Percentiles rank a stretch among this genome's conserved stretches.
These are phyloP conservation scores for Eucriotettix oculatus DNA, from an alignment of 2,888 invertebrate species.

Conservation along the genomic window DNA sequence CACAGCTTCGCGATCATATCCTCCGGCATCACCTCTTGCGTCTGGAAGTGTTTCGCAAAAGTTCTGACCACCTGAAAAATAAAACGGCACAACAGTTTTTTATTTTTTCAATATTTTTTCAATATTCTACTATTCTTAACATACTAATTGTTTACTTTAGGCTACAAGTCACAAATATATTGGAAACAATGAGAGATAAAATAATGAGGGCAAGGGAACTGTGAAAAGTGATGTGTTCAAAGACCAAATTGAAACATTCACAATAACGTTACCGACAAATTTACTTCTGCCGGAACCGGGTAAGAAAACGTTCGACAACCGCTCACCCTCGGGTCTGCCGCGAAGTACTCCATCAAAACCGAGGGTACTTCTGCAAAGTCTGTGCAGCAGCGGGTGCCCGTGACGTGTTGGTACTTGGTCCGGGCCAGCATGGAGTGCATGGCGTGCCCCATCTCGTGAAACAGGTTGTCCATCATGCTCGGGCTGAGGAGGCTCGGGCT, in stretches of 20 bases:
- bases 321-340: conserved; percentile 60
- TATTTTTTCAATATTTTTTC: too few relatives aligned
- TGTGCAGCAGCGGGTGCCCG: conserved; percentile 91
- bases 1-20: conserved; percentile 64
- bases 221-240: too few relatives aligned
- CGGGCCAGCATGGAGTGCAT: conserved; percentile 97
- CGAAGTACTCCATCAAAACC: conserved; percentile 97
- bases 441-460: conserved; percentile 98
- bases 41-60: conserved; percentile 84
- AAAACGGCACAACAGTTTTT: neutral
- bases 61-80: conserved; percentile 49
- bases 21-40: conserved; percentile 66
- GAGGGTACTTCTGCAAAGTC: conserved; percentile 99
- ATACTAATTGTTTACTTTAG: neutral
- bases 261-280: too few relatives aligned
- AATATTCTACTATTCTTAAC: neutral
- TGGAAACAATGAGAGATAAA: neutral
- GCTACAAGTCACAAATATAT: neutral
- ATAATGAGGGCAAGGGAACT: too few relatives aligned
- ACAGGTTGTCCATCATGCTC: conserved; percentile 83
- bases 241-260: too few relatives aligned
- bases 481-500: conserved; percentile 68
- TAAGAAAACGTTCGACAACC: too few relatives aligned
- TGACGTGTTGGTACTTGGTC: conserved; percentile 90
- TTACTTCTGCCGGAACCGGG: too few relatives aligned